Evolutionary conservation across 2,888 invertebrate species (phyloP), one percentile per base, ranked within the genome.

Genomic region (Erynnis tages): DNA sequence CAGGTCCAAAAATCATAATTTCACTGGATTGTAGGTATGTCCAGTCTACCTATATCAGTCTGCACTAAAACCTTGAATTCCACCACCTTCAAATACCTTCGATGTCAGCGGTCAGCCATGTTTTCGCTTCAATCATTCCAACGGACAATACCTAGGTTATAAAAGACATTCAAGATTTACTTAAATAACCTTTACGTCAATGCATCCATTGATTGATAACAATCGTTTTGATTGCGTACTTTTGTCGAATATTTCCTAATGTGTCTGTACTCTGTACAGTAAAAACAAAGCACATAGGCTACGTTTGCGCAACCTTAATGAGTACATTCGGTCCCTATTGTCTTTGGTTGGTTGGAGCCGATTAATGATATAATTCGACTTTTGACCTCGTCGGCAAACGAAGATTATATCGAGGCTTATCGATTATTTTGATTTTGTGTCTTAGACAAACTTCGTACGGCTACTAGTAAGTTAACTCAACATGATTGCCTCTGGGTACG

Each of bases 261-360:
- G 30, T 49, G 41, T 49, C 48, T 29, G 32, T 30, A 40, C 27
- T n/a, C 8, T 5, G 35, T 16, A 11, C 13, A 10, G 6, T 23
- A 13, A 25, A 40, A 41, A 49, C 49, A 49, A 49, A 49, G 49
- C 25, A 34, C 23, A 49, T 49, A 34, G 38, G 30, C 32, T 23
- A 32, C 7, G 45, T 25, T 58, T 61, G 53, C 59, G 55, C 56
- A 62, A 63, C 53, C 38, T 57, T 60, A 80, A 80, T 79, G 77
- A 80, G 76, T 69, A 79, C 77, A 79, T 82, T 86, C 78, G 74
- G 67, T 48, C 56, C 61, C 75, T 65, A 84, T 86, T 86, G 85
- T 86, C 74, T 83, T 66, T 23, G 13, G 27, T 29, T 38, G 16
- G 27, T 27, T 38, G 38, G 21, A 41, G 38, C 23, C 66, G 71